phyloP scores from a whole-genome alignment of 2,113 vertebrate species.

The Melanerpes formicivorus region DNA sequence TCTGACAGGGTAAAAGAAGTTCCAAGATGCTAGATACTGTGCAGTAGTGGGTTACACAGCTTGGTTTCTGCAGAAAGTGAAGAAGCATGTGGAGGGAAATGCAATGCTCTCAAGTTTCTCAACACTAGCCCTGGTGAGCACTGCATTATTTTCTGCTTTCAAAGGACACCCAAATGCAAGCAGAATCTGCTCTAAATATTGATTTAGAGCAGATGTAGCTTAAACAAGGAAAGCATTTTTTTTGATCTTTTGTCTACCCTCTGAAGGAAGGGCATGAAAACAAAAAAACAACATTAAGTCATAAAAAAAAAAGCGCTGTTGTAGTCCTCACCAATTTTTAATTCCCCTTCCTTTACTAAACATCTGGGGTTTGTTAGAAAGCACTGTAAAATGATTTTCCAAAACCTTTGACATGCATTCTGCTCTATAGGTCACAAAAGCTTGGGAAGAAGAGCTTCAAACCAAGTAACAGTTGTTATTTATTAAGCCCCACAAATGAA shows the following conservation, averaged over 20 bases:
- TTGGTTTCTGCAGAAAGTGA: not conserved
- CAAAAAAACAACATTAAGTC: not conserved
- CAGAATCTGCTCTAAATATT: not conserved
- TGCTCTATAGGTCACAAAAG: not conserved
- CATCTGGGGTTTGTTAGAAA: conserved; percentile 51
- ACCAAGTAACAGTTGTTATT: not conserved
- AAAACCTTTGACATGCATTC: conserved; percentile 30
- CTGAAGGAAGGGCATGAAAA: conserved; percentile 23
- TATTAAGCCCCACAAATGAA: not conserved
- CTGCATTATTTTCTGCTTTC: not conserved
- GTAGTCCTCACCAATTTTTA: conserved; percentile 40
- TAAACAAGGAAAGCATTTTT: not conserved
- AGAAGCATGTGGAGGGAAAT: rapidly evolving
- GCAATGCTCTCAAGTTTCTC: rapidly evolving
- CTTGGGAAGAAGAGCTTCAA: not conserved
- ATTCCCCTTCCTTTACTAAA: not conserved
- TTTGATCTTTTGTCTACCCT: conserved; percentile 16
- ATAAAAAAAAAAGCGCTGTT: conserved; percentile 24
- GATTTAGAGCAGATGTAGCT: conserved; percentile 42
- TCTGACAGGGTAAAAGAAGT: not conserved
- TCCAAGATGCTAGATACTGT: not conserved
- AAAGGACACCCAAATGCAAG: not conserved
- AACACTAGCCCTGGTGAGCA: not conserved
- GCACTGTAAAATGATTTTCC: conserved; percentile 31
- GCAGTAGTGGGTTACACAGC: not conserved